Evolutionary conservation across 2,888 invertebrate species (phyloP).

Genomic region (Linyphia triangularis): DNA sequence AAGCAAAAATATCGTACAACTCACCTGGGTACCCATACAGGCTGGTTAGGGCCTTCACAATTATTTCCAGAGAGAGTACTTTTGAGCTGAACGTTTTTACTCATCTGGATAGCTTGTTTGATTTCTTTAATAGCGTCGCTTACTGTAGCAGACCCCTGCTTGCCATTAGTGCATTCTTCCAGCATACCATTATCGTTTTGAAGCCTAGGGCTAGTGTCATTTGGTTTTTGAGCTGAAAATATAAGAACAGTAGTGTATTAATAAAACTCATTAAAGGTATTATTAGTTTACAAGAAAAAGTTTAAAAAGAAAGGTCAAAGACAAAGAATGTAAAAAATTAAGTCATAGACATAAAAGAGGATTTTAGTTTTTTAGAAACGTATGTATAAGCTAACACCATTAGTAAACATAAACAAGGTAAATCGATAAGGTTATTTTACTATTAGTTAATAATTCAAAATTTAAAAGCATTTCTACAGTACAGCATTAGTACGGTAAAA

Average conservation of each 20-base stretch:
- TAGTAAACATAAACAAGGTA: not conserved
- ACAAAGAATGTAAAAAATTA: no score
- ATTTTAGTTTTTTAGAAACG: no score
- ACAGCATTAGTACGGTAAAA: not conserved
- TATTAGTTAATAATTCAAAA: no score
- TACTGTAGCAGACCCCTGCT: slow-evolving; percentile 71
- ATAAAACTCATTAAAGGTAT: no score
- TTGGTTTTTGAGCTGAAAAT: slow-evolving; percentile 61
- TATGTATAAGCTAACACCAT: no score
- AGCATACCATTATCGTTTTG: slow-evolving; percentile 38
- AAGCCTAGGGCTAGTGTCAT: slow-evolving; percentile 52
- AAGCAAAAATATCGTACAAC: not conserved
- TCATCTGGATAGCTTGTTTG: slow-evolving; percentile 77
- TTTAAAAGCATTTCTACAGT: no score
- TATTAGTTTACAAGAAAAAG: no score
- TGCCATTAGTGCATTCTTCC: slow-evolving; percentile 58
- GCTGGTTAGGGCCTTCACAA: slow-evolving; percentile 75
- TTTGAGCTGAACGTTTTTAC: slow-evolving; percentile 74
- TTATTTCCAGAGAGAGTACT: slow-evolving; percentile 71
- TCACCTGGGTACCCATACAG: slow-evolving; percentile 75
- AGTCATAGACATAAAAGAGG: no score
- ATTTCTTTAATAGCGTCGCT: slow-evolving; percentile 77
- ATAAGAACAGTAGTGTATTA: not conserved
- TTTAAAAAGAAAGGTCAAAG: no score
- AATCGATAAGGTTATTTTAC: not conserved